Evolutionary conservation across 2,797 vertebrate genomes (phyloP).

Genomic region (Mus spretus): DNA sequence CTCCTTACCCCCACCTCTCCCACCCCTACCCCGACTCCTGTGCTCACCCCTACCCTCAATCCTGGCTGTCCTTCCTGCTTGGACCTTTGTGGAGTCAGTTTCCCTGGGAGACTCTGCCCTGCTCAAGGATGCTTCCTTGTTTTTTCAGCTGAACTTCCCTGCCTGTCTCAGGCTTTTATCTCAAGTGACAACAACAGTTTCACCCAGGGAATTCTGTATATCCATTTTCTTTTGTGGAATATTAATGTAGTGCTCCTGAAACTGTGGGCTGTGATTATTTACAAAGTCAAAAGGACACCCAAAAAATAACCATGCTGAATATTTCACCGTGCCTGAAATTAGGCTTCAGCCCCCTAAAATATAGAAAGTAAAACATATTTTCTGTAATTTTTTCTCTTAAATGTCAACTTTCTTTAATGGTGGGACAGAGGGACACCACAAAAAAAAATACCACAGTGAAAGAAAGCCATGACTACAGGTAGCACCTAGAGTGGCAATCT

Average conservation of each 20-base stretch:
- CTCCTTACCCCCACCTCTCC: background rate
- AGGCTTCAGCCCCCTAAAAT: background rate
- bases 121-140: background rate
- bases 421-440: background rate
- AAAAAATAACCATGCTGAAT: conserved; percentile 40
- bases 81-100: background rate
- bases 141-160: background rate
- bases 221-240: conserved; percentile 50
- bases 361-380: background rate
- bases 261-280: conserved; percentile 47
- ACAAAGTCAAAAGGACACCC: conserved; percentile 45
- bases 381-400: background rate
- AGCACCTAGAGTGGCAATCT: background rate
- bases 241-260: conserved; percentile 12
- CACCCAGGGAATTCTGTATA: background rate
- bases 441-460: background rate
- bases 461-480: background rate
- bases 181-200: conserved; percentile 50
- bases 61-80: background rate
- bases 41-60: background rate
- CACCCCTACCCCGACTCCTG: background rate
- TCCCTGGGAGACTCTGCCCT: background rate
- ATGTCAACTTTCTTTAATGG: conserved; percentile 25
- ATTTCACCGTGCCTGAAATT: background rate
- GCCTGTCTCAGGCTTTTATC: background rate